Evolutionary conservation across 2,797 vertebrate genomes (phyloP).

Genomic region (Gymnopithys bicolor): DNA sequence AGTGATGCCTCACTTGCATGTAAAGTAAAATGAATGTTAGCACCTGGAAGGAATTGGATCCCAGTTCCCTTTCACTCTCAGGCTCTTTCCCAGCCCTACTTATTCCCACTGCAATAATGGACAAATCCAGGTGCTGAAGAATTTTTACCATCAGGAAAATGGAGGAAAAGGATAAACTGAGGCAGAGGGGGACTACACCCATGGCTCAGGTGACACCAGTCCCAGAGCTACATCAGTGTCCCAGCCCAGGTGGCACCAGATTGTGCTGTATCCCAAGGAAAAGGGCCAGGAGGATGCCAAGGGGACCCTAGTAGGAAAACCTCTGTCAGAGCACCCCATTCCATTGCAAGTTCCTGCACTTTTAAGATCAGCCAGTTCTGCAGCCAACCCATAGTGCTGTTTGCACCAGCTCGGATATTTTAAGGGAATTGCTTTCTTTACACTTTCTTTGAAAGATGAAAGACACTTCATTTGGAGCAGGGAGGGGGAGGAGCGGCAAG

Average conservation of each 20-base stretch:
- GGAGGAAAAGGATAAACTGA: background rate
- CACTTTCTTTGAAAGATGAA: background rate
- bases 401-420: background rate
- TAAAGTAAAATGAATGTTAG: background rate
- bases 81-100: background rate
- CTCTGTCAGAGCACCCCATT: fast-evolving
- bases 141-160: fast-evolving
- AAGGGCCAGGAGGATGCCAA: fast-evolving
- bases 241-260: background rate
- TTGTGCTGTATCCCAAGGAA: fast-evolving
- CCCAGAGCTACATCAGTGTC: background rate
- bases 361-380: background rate
- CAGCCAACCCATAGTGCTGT: background rate
- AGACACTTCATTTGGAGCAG: background rate
- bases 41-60: background rate
- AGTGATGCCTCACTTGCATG: fast-evolving
- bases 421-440: background rate
- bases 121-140: background rate
- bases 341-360: fast-evolving
- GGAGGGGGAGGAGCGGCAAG: background rate
- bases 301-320: background rate
- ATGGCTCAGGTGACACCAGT: background rate
- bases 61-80: background rate
- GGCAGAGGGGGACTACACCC: fast-evolving
- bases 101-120: fast-evolving